Conservation (phyloP, 2,797 vertebrate species). For the Sebastes taczanowskii region DNA sequence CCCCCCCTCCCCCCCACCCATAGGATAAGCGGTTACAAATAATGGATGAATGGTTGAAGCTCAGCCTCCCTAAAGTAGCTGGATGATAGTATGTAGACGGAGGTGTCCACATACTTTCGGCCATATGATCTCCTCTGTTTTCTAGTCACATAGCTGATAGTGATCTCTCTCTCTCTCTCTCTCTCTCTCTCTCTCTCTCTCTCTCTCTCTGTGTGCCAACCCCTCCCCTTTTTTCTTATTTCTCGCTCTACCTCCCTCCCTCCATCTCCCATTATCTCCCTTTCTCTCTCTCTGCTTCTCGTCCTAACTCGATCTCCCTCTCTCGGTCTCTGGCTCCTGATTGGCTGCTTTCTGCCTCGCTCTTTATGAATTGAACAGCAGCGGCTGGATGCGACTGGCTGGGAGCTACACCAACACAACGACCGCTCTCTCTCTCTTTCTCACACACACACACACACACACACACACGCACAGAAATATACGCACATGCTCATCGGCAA, state of each 20-base stretch:
- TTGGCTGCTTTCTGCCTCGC: conserved; percentile 55
- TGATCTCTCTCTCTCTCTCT: not conserved
- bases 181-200: not conserved
- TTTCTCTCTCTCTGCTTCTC: conserved; percentile 17
- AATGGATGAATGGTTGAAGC: not conserved
- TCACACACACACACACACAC: not conserved
- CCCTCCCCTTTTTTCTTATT: conserved; percentile 23
- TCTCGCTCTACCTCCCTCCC: conserved; percentile 43
- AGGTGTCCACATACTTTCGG: not conserved
- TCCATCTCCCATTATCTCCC: conserved; percentile 6
- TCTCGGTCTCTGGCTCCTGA: conserved; percentile 30
- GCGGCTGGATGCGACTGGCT: conserved; percentile 65
- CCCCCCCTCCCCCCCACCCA: no score
- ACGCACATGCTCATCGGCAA: conserved; percentile 30
- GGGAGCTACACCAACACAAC: conserved; percentile 61
- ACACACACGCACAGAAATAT: not conserved
- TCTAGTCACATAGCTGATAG: conserved; percentile 29
- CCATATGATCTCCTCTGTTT: not conserved
- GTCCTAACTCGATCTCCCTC: conserved; percentile 16
- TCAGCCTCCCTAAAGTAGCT: not conserved
- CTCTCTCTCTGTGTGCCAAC: not conserved
- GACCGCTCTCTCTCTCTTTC: conserved; percentile 38
- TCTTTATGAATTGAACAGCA: conserved; percentile 80
- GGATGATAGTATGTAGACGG: not conserved
- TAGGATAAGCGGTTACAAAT: no score